Conservation (phyloP, 2,113 vertebrate genomes). For the Phaethornis superciliosus region DNA sequence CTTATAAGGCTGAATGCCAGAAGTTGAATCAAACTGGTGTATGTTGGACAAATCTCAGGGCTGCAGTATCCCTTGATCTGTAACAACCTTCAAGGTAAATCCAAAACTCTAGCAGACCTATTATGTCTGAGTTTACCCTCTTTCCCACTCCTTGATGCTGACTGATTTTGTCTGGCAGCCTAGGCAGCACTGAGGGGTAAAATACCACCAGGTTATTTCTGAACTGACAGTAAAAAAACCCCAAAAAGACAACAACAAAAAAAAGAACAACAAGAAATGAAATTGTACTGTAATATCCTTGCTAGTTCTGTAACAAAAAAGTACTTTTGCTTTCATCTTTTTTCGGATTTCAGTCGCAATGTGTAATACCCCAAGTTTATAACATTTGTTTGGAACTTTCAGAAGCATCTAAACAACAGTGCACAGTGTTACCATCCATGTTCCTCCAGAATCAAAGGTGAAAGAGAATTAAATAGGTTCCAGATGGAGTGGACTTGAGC, state of each 20-base stretch:
- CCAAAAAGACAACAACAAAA: background rate
- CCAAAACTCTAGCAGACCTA: background rate
- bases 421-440: background rate
- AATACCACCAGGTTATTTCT: background rate
- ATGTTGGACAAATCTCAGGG: fast-evolving
- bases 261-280: background rate
- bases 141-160: background rate
- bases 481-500: slow-evolving; percentile 63
- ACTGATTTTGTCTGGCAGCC: background rate
- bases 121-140: background rate
- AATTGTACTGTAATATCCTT: background rate
- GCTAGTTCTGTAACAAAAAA: background rate
- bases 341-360: background rate
- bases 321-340: background rate
- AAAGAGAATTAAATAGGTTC: slow-evolving; percentile 35
- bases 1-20: background rate
- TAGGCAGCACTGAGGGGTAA: background rate
- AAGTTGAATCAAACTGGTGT: background rate
- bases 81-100: background rate
- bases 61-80: background rate
- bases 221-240: background rate
- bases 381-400: too few species aligned
- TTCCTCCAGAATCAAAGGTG: slow-evolving; percentile 47
- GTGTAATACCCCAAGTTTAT: too few species aligned
- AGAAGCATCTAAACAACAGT: background rate